Evolutionary conservation across 2,888 invertebrate genomes (phyloP).

Genomic region (Spisula solida): DNA sequence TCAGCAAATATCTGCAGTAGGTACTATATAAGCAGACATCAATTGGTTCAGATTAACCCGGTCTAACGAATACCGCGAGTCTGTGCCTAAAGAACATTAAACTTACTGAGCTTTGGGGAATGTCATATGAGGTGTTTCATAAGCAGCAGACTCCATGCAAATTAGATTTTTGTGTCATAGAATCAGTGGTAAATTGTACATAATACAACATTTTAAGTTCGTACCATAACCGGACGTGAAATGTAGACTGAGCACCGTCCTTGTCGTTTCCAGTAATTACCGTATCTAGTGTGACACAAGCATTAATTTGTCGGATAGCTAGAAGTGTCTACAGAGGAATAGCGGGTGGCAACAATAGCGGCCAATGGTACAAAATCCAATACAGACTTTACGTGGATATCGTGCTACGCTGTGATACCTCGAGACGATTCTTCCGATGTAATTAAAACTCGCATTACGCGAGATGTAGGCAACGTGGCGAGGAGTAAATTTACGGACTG

Average conservation of each 20-base stretch:
- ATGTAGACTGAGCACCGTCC: not conserved
- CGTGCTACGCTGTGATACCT: constrained; percentile 20
- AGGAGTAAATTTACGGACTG: constrained; percentile 16
- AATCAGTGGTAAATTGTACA: not conserved
- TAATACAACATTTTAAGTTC: not conserved
- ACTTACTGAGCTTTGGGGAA: not conserved
- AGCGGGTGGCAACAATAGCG: constrained; percentile 16
- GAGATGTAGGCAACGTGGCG: not conserved
- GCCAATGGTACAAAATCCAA: constrained; percentile 13
- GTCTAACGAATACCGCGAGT: not conserved
- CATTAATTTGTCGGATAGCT: constrained; percentile 14
- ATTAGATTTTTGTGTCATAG: not conserved
- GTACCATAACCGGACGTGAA: not conserved
- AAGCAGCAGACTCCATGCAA: not conserved
- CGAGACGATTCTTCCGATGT: constrained; percentile 1
- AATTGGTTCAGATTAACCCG: not conserved
- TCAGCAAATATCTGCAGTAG: not conserved
- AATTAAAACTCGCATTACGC: constrained; percentile 17
- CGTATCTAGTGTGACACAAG: not conserved
- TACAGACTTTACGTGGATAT: not conserved
- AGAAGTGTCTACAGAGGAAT: constrained; percentile 5
- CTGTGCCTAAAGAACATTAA: not conserved
- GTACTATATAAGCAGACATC: not conserved
- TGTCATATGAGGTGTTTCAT: not conserved
- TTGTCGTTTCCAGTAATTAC: not conserved